Conservation (phyloP, 1,140 invertebrate genomes). For the Argopecten irradians region DNA sequence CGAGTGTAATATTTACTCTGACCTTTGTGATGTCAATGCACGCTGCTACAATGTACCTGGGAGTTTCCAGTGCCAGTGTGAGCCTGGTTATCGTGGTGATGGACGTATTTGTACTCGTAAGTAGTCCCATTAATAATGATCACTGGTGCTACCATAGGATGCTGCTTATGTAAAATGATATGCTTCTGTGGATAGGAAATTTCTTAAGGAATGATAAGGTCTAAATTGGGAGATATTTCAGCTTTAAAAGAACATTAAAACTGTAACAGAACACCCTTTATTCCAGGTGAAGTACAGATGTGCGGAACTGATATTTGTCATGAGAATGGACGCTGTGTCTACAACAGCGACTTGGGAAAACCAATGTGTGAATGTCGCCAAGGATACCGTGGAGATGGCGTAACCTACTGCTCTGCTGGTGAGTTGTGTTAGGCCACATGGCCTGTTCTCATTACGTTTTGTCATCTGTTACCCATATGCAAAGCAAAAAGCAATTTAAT, state of each 20-base stretch:
- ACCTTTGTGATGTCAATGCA: constrained; percentile 88
- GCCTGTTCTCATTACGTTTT: background rate
- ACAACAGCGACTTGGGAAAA: constrained; percentile 58
- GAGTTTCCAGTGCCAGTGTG: constrained; percentile 86
- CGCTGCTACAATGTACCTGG: constrained; percentile 90
- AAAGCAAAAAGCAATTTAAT: background rate
- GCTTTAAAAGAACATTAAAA: no score
- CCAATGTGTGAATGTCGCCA: constrained; percentile 69
- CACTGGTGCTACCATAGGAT: background rate
- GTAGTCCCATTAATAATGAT: constrained; percentile 21
- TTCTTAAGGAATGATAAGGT: no score
- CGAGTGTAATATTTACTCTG: constrained; percentile 87
- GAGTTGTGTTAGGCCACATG: constrained; percentile 29
- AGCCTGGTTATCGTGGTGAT: constrained; percentile 81
- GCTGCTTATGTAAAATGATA: background rate
- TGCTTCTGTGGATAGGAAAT: no score
- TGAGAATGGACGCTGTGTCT: constrained; percentile 78
- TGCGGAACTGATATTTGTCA: constrained; percentile 79
- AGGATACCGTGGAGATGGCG: constrained; percentile 65
- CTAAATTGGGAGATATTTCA: no score
- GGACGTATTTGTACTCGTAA: constrained; percentile 72
- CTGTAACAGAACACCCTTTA: background rate
- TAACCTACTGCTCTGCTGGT: constrained; percentile 61
- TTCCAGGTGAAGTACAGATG: constrained; percentile 64
- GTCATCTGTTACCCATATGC: no score